These are phyloP conservation scores for Micropoecilia bifurca DNA, from an alignment of 2,797 vertebrate species.

Conservation along the genomic window DNA sequence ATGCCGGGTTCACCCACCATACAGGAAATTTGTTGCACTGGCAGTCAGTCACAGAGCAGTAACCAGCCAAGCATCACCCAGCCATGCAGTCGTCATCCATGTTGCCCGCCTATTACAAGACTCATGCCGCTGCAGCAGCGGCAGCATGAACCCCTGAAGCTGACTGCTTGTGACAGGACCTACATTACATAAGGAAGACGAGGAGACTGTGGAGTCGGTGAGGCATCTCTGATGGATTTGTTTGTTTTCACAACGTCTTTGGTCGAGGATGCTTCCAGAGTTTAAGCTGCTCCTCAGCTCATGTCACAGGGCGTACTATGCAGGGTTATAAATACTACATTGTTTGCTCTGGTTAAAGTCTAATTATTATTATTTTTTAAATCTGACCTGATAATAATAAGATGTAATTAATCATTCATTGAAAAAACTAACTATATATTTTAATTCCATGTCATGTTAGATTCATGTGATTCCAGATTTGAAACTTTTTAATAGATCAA, in stretches of 20 bases:
- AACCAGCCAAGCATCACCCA: slow-evolving; percentile 40
- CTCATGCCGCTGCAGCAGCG: slow-evolving; percentile 57
- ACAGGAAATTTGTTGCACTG: slow-evolving; percentile 14
- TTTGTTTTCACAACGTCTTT: slow-evolving; percentile 61
- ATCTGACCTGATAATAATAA: not conserved
- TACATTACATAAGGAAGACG: slow-evolving; percentile 73
- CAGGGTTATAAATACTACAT: not conserved
- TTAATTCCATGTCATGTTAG: not conserved
- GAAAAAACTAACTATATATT: not conserved
- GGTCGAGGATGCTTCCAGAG: slow-evolving; percentile 43
- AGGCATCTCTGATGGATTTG: slow-evolving; percentile 69
- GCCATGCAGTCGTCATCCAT: slow-evolving; percentile 46
- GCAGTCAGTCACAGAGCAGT: slow-evolving; percentile 24
- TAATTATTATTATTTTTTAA: not conserved
- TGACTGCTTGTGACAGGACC: slow-evolving; percentile 77
- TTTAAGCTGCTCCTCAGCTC: slow-evolving; percentile 34
- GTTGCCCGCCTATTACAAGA: slow-evolving; percentile 68
- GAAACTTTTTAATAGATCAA: not conserved
- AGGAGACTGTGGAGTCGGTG: slow-evolving; percentile 57
- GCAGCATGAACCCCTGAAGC: slow-evolving; percentile 67
- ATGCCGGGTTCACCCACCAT: slow-evolving; percentile 11
- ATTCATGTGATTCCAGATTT: not conserved
- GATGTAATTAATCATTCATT: not conserved
- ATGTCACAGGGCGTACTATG: slow-evolving; percentile 1
- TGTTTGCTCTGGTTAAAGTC: not conserved